Percentiles rank a stretch among this genome's conserved stretches.
These are phyloP conservation scores for Hepsetus odoe DNA, from an alignment of 2,113 vertebrate genomes.

Conservation along the genomic window DNA sequence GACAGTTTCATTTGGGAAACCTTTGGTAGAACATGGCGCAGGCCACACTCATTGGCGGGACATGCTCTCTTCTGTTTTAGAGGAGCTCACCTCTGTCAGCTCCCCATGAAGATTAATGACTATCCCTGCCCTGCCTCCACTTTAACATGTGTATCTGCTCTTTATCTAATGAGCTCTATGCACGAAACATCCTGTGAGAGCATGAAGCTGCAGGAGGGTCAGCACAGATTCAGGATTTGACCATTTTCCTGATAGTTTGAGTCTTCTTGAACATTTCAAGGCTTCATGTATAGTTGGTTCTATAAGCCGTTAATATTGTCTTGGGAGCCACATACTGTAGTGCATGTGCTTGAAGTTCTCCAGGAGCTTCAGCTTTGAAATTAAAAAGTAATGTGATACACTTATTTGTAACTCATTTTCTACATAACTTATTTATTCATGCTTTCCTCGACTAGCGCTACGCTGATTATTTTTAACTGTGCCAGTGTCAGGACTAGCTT, in stretches of 20 bases:
- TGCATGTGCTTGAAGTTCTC: neutral
- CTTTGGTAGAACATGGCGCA: neutral
- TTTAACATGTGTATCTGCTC: constrained; percentile 28
- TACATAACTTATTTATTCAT: constrained; percentile 18
- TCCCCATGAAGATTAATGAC: constrained; percentile 37
- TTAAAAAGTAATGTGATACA: neutral
- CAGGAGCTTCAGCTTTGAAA: constrained; percentile 9
- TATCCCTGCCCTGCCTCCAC: constrained; percentile 22
- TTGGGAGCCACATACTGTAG: neutral
- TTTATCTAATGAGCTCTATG: constrained; percentile 17
- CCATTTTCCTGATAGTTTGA: neutral
- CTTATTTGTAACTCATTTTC: constrained; percentile 17
- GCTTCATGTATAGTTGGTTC: neutral
- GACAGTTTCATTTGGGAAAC: neutral
- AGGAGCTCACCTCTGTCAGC: constrained; percentile 25
- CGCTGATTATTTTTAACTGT: constrained; percentile 25
- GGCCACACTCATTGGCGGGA: neutral
- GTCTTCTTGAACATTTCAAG: neutral
- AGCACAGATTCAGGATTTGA: neutral
- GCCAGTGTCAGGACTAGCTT: constrained; percentile 26
- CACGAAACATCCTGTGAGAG: neutral
- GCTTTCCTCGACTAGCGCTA: neutral
- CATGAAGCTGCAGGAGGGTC: neutral
- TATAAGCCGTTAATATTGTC: neutral
- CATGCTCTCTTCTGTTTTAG: neutral